Conservation (phyloP, 2,797 vertebrate species). For the Neomorphus geoffroyi region DNA sequence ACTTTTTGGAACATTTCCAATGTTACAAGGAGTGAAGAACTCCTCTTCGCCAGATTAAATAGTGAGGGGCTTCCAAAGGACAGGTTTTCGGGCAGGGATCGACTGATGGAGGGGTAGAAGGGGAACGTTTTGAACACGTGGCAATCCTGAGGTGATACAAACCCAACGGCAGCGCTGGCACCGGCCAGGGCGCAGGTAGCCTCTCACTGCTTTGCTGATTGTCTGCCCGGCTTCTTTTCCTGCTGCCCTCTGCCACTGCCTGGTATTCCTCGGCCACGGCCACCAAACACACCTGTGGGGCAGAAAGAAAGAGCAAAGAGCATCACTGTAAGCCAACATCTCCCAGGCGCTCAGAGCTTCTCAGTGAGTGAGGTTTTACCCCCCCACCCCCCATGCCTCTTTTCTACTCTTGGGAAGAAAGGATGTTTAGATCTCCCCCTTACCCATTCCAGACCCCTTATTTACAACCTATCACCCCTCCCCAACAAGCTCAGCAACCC, state of each 20-base stretch:
- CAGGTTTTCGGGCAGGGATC: not conserved
- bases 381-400: fast-evolving
- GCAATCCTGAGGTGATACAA: conserved; percentile 32
- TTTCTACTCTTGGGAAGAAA: fast-evolving
- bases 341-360: fast-evolving
- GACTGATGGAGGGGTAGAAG: not conserved
- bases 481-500: fast-evolving
- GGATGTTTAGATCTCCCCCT: not conserved
- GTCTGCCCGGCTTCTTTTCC: conserved; percentile 91
- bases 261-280: conserved; percentile 83
- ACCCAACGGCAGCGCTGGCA: not conserved
- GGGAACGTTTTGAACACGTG: not conserved
- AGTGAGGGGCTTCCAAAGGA: not conserved
- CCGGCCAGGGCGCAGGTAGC: not conserved
- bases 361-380: fast-evolving
- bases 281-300: conserved; percentile 84
- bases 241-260: conserved; percentile 86
- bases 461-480: not conserved
- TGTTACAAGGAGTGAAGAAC: not conserved
- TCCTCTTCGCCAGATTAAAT: not conserved
- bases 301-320: not conserved
- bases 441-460: not conserved
- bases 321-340: fast-evolving
- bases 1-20: not conserved
- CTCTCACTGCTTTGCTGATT: conserved; percentile 87